Evolutionary conservation across 1,140 invertebrate genomes (phyloP), one percentile per base, ranked within the genome.

Genomic region (Meteorus sp.): DNA sequence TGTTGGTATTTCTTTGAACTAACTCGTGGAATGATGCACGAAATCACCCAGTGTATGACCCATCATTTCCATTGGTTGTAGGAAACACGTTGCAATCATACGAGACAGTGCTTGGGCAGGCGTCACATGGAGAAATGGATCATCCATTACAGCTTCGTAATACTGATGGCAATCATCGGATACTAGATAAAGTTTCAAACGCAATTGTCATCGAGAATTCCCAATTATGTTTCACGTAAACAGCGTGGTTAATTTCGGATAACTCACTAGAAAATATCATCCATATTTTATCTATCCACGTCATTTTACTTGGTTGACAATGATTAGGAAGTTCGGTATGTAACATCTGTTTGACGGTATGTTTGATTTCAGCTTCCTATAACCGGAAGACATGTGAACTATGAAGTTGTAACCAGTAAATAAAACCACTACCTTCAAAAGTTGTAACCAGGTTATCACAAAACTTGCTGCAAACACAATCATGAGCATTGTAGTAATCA

Each of bases 301-400:
- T 9, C 68, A 73, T 69, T 51, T 71, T 58, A 47, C 66, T 4
- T 2, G 69, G 65, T 7, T 65, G 55, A 45, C 74, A 76, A 3
- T 67, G 39, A 39, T 62, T 53, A 22, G 72, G 73, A 43, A 70
- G 31, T 29, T 63, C 2, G 6, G 41, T 17, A 54, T 60, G 68
- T 44, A 66, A 61, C 13, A 63, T 48, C 63, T 69, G 67, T 17
- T 60, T 47, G 2, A 68, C 62, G 27, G 37, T 44, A 52, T 58
- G 39, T 45, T 74, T 70, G n/a, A 73, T 68, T 52, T 71, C 61
- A 20, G 61, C 68, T 53, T 76, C 70, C 73, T 76, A 22, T 15
- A 22, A 56, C 39, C 9, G n/a, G 37, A 27, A 45, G 33, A 50
- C 23, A 23, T 39, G 41, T 27, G 20, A 44, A 50, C 17, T 19